A percentile compares a stretch with the other conserved stretches of the same genome.
Conservation (phyloP, 1,140 invertebrate species). For the Aphidius gifuensis region DNA sequence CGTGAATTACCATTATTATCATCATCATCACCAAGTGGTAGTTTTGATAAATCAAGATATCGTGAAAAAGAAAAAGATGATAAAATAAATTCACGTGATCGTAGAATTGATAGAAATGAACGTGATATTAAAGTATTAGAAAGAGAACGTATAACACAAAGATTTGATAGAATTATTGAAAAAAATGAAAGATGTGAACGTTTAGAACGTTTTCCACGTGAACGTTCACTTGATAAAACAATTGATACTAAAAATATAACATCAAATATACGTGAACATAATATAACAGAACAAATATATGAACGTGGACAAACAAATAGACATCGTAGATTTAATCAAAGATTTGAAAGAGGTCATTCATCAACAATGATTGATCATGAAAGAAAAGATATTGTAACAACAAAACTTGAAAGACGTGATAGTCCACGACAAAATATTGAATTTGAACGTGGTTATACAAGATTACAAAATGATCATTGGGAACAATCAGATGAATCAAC, state of each 20-base stretch:
- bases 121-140: conserved; percentile 40
- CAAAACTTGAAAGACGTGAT: conserved; percentile 42
- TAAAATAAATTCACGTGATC: conserved; percentile 39
- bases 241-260: conserved; percentile 35
- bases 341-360: conserved; percentile 39
- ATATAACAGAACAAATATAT: conserved; percentile 34
- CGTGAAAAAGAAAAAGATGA: conserved; percentile 45
- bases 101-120: conserved; percentile 44
- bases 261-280: conserved; percentile 22
- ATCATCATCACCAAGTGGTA: neutral
- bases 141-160: conserved; percentile 38
- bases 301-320: conserved; percentile 36
- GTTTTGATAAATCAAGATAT: conserved; percentile 37
- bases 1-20: conserved; percentile 27
- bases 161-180: conserved; percentile 37
- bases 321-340: conserved; percentile 38
- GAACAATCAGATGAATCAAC: conserved; percentile 45
- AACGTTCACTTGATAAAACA: conserved; percentile 43
- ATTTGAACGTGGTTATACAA: conserved; percentile 44
- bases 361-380: conserved; percentile 31
- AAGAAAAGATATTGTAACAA: conserved; percentile 38
- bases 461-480: conserved; percentile 46
- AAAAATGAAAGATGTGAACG: conserved; percentile 41
- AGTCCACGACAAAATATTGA: conserved; percentile 42
- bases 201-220: conserved; percentile 39